Evolutionary conservation across 2,797 vertebrate genomes (phyloP).

Genomic region (Vipera latastei): DNA sequence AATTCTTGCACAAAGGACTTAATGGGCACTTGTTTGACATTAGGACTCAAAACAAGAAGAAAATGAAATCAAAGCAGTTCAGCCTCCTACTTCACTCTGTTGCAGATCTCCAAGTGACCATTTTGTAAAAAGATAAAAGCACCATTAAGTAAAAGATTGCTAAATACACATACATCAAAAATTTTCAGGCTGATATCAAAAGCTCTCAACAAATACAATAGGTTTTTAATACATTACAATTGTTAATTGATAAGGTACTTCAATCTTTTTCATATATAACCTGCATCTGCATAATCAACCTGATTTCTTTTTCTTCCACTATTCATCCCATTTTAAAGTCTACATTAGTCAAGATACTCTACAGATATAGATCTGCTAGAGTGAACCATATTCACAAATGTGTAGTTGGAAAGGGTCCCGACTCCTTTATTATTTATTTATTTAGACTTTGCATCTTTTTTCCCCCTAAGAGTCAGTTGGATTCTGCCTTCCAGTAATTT

Average conservation of each 20-base stretch:
- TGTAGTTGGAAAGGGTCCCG: not conserved
- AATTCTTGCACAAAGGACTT: not conserved
- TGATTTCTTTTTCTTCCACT: not conserved
- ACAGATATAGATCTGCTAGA: not conserved
- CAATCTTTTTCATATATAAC: not conserved
- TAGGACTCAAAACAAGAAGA: not conserved
- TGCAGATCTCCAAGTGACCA: not conserved
- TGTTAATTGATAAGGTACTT: not conserved
- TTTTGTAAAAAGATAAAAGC: not conserved
- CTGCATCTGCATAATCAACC: not conserved
- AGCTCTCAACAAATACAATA: not conserved
- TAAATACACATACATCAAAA: not conserved
- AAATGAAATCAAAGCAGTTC: not conserved
- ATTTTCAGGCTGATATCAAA: not conserved
- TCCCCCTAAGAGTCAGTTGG: not conserved
- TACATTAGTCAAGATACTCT: not conserved
- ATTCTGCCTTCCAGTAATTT: not conserved
- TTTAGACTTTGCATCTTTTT: not conserved
- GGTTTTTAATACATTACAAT: not conserved
- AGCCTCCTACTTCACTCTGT: not conserved
- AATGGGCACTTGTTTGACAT: not conserved
- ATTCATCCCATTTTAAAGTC: not conserved
- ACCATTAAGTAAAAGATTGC: not conserved
- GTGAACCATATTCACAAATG: not conserved
- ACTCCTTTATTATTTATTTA: not conserved